A percentile compares a stretch with the other conserved stretches of the same genome.
Conservation (phyloP, 1,140 invertebrate species). For the Heliothis subflexa region DNA sequence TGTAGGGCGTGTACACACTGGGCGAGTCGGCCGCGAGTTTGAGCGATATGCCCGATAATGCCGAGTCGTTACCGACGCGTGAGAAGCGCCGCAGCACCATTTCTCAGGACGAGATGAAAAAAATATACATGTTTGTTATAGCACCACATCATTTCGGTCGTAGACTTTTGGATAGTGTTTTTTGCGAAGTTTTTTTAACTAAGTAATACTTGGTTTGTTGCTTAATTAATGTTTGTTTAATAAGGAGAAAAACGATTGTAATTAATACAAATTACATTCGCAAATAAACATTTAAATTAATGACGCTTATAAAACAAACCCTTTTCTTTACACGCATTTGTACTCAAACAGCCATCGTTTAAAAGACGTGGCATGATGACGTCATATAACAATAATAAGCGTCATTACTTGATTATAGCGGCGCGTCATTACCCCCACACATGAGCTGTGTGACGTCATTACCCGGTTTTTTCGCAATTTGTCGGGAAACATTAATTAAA, state of each 20-base stretch:
- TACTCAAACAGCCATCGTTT: slow-evolving; percentile 74
- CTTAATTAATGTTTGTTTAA: too few species aligned
- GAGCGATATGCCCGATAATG: slow-evolving; percentile 57
- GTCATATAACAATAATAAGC: slow-evolving; percentile 71
- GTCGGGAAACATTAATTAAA: slow-evolving; percentile 81
- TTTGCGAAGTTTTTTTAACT: neutral
- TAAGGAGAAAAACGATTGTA: neutral
- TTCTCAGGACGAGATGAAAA: slow-evolving; percentile 66
- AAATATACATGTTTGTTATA: slow-evolving; percentile 47
- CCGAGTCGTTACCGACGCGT: slow-evolving; percentile 55
- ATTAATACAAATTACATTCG: slow-evolving; percentile 16
- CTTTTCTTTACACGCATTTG: slow-evolving; percentile 69
- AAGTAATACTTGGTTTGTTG: neutral
- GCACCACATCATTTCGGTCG: slow-evolving; percentile 11
- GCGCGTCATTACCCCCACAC: slow-evolving; percentile 62
- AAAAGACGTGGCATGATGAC: slow-evolving; percentile 70
- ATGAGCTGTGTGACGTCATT: slow-evolving; percentile 72
- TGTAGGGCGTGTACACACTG: slow-evolving; percentile 34
- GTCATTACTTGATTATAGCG: slow-evolving; percentile 57
- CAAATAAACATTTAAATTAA: slow-evolving; percentile 30
- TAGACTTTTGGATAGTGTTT: slow-evolving; percentile 27
- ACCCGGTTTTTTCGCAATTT: slow-evolving; percentile 80
- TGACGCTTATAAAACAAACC: slow-evolving; percentile 13
- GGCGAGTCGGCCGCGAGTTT: neutral
- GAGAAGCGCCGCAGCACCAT: slow-evolving; percentile 61